Percentiles rank a stretch among this genome's conserved stretches.
phyloP scores from a whole-genome alignment of 2,113 vertebrate genomes.

The Poecilia latipinna region DNA sequence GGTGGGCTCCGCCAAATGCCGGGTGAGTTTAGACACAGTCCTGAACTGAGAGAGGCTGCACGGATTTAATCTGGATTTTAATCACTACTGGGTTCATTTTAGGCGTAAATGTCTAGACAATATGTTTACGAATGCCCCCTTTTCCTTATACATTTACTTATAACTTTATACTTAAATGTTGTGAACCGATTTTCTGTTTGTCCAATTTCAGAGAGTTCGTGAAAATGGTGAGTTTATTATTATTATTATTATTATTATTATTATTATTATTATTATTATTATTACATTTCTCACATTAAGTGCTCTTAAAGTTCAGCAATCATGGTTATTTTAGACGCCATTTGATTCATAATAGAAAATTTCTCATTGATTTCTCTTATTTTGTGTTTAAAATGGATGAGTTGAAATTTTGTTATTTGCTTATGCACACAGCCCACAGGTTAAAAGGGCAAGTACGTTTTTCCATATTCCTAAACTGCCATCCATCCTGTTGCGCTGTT shows the following conservation, averaged over 20 bases:
- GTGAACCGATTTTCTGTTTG: neutral
- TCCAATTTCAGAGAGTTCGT: conserved; percentile 12
- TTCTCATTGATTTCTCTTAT: neutral
- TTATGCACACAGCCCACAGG: neutral
- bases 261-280: neutral
- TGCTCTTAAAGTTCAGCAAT: neutral
- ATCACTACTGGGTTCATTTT: neutral
- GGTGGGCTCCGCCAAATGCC: neutral
- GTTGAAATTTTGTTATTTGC: neutral
- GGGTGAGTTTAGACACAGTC: neutral
- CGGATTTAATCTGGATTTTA: neutral
- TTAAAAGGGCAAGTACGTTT: neutral
- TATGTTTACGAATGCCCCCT: neutral
- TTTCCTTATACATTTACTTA: neutral
- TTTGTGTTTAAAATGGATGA: neutral
- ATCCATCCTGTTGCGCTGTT: neutral
- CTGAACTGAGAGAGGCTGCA: neutral
- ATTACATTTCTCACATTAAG: neutral
- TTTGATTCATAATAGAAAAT: neutral
- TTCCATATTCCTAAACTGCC: neutral
- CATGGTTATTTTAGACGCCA: neutral
- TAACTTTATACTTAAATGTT: neutral
- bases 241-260: neutral
- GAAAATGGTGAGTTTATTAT: conserved; percentile 46
- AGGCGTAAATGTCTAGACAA: too few species aligned